A percentile compares a stretch with the other conserved stretches of the same genome.
Conservation (phyloP, 2,113 vertebrate species). For the Thalassoma bifasciatum region DNA sequence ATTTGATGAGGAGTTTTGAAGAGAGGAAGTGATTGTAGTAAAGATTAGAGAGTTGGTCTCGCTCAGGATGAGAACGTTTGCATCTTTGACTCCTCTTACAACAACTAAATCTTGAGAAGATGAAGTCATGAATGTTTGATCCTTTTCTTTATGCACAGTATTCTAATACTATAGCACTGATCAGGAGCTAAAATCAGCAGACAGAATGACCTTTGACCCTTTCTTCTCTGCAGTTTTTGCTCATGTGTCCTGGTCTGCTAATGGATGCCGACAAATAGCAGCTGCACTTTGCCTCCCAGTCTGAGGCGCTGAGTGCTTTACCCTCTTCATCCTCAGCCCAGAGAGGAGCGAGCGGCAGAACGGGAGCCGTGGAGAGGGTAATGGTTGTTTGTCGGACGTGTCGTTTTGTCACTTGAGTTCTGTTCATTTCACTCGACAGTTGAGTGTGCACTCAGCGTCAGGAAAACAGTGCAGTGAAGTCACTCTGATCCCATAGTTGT, state of each 20-base stretch:
- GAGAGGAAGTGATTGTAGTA: too few species aligned
- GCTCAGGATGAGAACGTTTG: too few species aligned
- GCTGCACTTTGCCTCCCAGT: slow-evolving; percentile 67
- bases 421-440: slow-evolving; percentile 47
- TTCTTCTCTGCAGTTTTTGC: slow-evolving; percentile 44
- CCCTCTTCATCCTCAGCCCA: slow-evolving; percentile 48
- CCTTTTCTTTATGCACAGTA: not conserved
- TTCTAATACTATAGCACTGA: slow-evolving; percentile 16
- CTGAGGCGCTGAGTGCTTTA: slow-evolving; percentile 59
- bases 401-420: slow-evolving; percentile 64
- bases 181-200: slow-evolving; percentile 17
- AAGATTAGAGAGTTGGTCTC: too few species aligned
- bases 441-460: slow-evolving; percentile 42
- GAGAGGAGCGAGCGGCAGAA: slow-evolving; percentile 41
- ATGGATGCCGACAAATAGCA: slow-evolving; percentile 69
- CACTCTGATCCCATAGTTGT: slow-evolving; percentile 36
- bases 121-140: slow-evolving; percentile 26
- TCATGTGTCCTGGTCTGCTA: slow-evolving; percentile 47
- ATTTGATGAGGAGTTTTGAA: too few species aligned
- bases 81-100: too few species aligned
- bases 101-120: slow-evolving; percentile 6
- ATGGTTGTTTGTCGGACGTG: slow-evolving; percentile 62
- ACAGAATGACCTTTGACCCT: slow-evolving; percentile 28
- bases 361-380: slow-evolving; percentile 52
- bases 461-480: slow-evolving; percentile 29